Evolutionary conservation across 2,888 invertebrate genomes (phyloP), one percentile per base, ranked within the genome.

Genomic region (Ormyrus rosae): DNA sequence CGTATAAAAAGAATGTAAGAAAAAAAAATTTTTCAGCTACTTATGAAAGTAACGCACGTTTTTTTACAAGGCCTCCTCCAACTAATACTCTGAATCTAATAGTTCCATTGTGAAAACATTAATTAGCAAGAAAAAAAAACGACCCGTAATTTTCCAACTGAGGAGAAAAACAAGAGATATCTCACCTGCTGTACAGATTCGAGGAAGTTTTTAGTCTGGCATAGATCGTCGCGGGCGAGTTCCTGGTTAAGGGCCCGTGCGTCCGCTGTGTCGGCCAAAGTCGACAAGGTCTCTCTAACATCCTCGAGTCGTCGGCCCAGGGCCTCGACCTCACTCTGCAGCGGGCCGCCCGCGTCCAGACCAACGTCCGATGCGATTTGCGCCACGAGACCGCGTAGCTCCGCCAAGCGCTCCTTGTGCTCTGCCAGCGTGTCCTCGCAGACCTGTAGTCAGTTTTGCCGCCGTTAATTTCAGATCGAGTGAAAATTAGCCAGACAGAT

Each of bases 311-410:
- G 93, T 80, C 94, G 92, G 61, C 95, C 96, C 72, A 96, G 91
- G 0, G 95, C 94, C 85, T 96, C 95, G 10, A 96, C 94, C 90
- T 96, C 96, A 48, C 94, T 94, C 82, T 95, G 95, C 80, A 96
- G 92, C 0, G 96, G 93, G 5, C 94, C 93, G 50, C 95, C 94
- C 10, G 93, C 93, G 87, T 94, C 94, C 83, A 95, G 89, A 11
- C 96, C 96, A 9, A 96, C 96, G 87, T 96, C 95, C 46, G 94
- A 93, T 0, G 96, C 96, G 76, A 96, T 96, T 84, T 95, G 94
- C 0, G 95, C 94, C 2, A 96, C 96, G 80, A 96, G 92, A 13
- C 94, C 94, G 4, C 94, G 94, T 46, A 96, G 92, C 87, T 96
- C 95, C 61, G 92, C 92, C 71, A 95, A 90, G 67, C 93, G 92